Percentiles rank a stretch among this genome's conserved stretches.
phyloP scores from a whole-genome alignment of 2,113 vertebrate genomes.

The Petrocephalus zakoni region DNA sequence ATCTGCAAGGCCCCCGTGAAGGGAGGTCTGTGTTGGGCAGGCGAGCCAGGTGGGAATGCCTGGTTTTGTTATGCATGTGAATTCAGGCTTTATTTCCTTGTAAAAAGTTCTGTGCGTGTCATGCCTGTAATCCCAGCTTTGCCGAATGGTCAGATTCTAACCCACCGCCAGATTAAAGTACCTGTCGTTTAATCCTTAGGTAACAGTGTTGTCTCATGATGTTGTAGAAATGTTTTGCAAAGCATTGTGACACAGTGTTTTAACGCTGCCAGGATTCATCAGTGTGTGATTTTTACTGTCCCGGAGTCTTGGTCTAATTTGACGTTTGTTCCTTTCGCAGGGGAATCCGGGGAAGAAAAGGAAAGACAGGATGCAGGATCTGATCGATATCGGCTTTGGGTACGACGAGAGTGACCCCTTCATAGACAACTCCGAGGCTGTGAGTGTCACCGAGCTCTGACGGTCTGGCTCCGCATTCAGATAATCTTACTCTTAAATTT shows the following conservation, averaged over 20 bases:
- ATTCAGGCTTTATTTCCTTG: background rate
- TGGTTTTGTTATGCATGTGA: background rate
- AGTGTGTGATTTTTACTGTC: background rate
- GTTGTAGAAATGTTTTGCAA: background rate
- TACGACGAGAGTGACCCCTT: conserved; percentile 96
- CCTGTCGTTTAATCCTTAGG: background rate
- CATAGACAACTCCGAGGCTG: conserved; percentile 97
- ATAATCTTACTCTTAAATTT: background rate
- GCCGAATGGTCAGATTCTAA: background rate
- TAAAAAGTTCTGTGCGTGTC: background rate
- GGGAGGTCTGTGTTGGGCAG: background rate
- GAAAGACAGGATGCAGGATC: conserved; percentile 92
- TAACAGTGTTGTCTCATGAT: background rate
- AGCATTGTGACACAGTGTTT: background rate
- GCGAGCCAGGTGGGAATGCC: background rate
- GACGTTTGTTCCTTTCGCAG: conserved; percentile 34
- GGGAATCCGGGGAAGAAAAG: conserved; percentile 77
- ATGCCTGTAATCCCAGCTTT: background rate
- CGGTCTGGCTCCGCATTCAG: background rate
- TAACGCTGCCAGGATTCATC: background rate
- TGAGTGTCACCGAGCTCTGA: conserved; percentile 60
- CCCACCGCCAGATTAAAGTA: background rate
- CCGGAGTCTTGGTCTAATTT: background rate
- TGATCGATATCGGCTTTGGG: conserved; percentile 95
- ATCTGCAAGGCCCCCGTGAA: background rate